Percentiles rank a stretch among this genome's conserved stretches.
phyloP scores from a whole-genome alignment of 2,888 invertebrate species.

The Agonopterix arenella region DNA sequence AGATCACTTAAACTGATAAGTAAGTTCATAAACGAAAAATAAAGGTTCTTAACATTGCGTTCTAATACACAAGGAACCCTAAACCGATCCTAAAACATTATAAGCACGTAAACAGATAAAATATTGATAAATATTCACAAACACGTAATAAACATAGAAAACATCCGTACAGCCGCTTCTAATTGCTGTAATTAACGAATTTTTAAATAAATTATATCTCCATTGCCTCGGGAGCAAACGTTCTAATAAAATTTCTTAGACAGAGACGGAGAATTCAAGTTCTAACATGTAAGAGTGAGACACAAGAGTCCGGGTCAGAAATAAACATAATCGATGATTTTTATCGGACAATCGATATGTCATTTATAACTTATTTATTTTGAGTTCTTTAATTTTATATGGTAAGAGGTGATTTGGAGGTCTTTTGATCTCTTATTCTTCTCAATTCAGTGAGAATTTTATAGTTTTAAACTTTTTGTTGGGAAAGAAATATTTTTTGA shows the following conservation, averaged over 20 bases:
- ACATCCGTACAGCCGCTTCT: slow-evolving; percentile 48
- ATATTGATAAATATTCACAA: slow-evolving; percentile 53
- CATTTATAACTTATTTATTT: slow-evolving; percentile 31
- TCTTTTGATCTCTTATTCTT: too few species aligned
- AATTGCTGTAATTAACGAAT: slow-evolving; percentile 67
- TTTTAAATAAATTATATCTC: slow-evolving; percentile 62
- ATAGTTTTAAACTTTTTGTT: too few species aligned
- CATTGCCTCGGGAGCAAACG: slow-evolving; percentile 53
- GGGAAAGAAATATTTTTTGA: too few species aligned
- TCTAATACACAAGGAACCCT: slow-evolving; percentile 21
- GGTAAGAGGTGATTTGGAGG: too few species aligned
- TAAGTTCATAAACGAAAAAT: too few species aligned
- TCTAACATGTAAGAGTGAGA: slow-evolving; percentile 21
- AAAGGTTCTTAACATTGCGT: slow-evolving; percentile 1
- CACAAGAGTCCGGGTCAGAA: slow-evolving; percentile 15
- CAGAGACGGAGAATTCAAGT: slow-evolving; percentile 15
- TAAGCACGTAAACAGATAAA: slow-evolving; percentile 32
- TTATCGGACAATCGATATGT: slow-evolving; percentile 53
- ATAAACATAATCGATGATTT: slow-evolving; percentile 40
- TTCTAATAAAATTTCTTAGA: slow-evolving; percentile 36
- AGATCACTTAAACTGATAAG: too few species aligned
- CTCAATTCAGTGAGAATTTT: too few species aligned
- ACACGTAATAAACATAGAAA: slow-evolving; percentile 47
- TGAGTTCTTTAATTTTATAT: slow-evolving; percentile 1
- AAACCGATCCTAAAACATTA: slow-evolving; percentile 19